Percentiles rank a stretch among this genome's conserved stretches.
Conservation (phyloP, 2,113 vertebrate genomes). For the Tragelaphus buxtoni region DNA sequence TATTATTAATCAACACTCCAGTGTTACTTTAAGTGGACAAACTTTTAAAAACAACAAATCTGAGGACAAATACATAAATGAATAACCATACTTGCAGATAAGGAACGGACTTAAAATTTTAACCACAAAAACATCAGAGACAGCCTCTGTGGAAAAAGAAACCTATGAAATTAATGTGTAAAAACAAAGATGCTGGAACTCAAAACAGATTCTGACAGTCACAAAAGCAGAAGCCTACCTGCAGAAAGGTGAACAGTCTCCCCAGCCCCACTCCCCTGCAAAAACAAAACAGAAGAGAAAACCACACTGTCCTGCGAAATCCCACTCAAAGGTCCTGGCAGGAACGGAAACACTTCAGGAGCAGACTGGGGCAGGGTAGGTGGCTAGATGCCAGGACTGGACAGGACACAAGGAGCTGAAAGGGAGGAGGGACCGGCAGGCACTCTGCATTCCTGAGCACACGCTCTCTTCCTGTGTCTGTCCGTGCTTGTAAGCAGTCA, state of each 20-base stretch:
- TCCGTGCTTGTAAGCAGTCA: too few species aligned
- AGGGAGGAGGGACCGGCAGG: too few species aligned
- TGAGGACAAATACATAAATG: neutral
- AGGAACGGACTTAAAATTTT: neutral
- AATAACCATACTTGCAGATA: neutral
- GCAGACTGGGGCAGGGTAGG: rapidly evolving
- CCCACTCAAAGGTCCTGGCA: neutral
- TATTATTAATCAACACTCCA: neutral
- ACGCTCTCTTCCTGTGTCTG: neutral
- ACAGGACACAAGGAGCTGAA: too few species aligned
- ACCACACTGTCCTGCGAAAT: neutral
- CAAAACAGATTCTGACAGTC: neutral
- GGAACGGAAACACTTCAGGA: neutral
- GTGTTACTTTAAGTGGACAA: neutral
- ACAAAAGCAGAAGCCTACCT: neutral
- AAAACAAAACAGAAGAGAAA: neutral
- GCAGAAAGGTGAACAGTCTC: neutral
- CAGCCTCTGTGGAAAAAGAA: neutral
- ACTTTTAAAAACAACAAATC: neutral
- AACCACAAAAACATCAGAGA: neutral
- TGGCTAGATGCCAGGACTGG: too few species aligned
- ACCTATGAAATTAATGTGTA: neutral
- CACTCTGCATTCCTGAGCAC: too few species aligned
- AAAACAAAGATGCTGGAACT: neutral
- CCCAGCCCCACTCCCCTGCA: neutral